Base-by-base conservation (phyloP, 30 jellyfish, hydroid and myxozoan genomes). In the Chironex yamaguchii region DNA sequence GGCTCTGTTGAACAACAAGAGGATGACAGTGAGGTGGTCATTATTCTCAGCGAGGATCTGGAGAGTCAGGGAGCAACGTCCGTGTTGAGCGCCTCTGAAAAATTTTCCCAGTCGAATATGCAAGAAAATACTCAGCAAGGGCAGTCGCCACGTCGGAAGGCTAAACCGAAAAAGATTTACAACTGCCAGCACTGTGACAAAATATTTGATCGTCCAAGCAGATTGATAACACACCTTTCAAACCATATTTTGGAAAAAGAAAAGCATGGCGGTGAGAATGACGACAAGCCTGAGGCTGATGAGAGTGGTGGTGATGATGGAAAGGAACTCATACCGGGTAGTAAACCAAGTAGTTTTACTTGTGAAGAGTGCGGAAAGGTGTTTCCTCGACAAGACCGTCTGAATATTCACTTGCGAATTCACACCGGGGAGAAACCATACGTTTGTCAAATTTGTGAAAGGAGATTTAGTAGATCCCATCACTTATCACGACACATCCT, bases 361-460 rank as follows among this genome's bases (percentile, higher is more conserved):
- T 58, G 73, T 22, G 73, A 58, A 4, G 73, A 58, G 22, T 58
- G 73, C 26, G 73, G 31, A 13, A 58, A 58, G 22, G 24, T 24
- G 6, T 58, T 58, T 58, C 24, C 32, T 6, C 12, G 24, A 12
- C 32, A 58, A 58, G 31, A 58, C 12, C 31, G 31, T 6, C 31
- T 58, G 12, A 58, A n/a, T 58, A 24, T 58, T 58, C 73, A 58
- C 22, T 13, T 13, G 31, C 24, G 73, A 6, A 24, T 22, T 26
- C 73, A 58, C 22, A 58, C 32, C 31, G 73, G 73, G 22, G 73
- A 58, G 31, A 58, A 58, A 58, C 32, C 73, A 13, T 58, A 13
- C 31, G 73, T 58, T 6, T 58, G 73, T 22, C 32, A 58, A 22
- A 58, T 13, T 13, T 58, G 73, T 22, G 73, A 58, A 13, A 58